phyloP scores from a whole-genome alignment of 2,888 invertebrate species.

The Schrankia costaestrigalis region DNA sequence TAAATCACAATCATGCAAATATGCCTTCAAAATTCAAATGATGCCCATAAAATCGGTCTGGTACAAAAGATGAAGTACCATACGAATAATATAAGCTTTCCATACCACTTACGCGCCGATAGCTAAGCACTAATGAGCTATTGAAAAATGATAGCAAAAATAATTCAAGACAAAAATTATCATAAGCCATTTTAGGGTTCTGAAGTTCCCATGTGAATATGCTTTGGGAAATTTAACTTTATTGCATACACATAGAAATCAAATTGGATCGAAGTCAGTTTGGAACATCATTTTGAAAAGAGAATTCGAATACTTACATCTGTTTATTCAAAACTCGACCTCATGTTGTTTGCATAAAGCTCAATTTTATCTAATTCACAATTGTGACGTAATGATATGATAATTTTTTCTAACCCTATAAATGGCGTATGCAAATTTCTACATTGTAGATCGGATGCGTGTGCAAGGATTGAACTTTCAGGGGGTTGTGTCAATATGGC shows the following conservation, averaged over 20 bases:
- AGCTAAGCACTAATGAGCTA: slow-evolving; percentile 74
- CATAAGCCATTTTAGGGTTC: slow-evolving; percentile 71
- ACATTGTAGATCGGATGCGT: slow-evolving; percentile 42
- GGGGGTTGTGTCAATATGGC: slow-evolving; percentile 64
- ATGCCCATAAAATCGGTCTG: slow-evolving; percentile 73
- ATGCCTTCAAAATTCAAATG: slow-evolving; percentile 71
- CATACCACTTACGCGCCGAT: slow-evolving; percentile 66
- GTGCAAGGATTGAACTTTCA: slow-evolving; percentile 38
- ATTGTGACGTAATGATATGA: slow-evolving; percentile 43
- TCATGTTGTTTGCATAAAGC: slow-evolving; percentile 15
- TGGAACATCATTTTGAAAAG: slow-evolving; percentile 38
- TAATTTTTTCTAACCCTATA: slow-evolving; percentile 66
- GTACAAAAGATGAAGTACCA: slow-evolving; percentile 61
- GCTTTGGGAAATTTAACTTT: slow-evolving; percentile 22
- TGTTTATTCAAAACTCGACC: slow-evolving; percentile 16
- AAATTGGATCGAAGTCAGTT: slow-evolving; percentile 3
- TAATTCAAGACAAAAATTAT: slow-evolving; percentile 67
- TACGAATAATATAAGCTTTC: slow-evolving; percentile 46
- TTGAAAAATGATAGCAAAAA: slow-evolving; percentile 80
- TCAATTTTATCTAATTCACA: slow-evolving; percentile 16
- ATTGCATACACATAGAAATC: neutral
- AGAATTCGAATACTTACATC: slow-evolving; percentile 40
- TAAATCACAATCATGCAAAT: slow-evolving; percentile 80
- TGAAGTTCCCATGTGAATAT: slow-evolving; percentile 47
- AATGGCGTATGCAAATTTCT: slow-evolving; percentile 73